Conservation (phyloP, 2,888 invertebrate genomes). For the Pyralis farinalis region DNA sequence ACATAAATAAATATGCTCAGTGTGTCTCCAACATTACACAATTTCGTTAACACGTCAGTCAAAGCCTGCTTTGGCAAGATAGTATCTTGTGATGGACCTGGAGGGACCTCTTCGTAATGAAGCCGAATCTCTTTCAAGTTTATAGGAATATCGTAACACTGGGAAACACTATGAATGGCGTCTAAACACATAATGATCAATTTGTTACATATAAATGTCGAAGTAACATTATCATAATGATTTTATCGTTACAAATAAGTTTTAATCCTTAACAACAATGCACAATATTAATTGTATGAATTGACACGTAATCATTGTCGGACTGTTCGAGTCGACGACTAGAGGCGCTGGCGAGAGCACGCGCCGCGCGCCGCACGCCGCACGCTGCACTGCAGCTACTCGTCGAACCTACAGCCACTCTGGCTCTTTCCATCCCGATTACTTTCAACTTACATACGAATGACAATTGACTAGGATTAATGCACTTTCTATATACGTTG, state of each 20-base stretch:
- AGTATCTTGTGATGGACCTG: constrained; percentile 3
- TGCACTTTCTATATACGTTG: constrained; percentile 55
- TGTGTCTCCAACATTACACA: constrained; percentile 29
- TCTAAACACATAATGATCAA: constrained; percentile 48
- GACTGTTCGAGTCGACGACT: constrained; percentile 23
- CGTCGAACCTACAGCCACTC: constrained; percentile 17
- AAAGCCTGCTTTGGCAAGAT: constrained; percentile 18
- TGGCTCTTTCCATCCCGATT: constrained; percentile 31
- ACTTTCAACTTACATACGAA: constrained; percentile 59
- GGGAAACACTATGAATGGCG: constrained; percentile 43
- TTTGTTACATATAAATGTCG: constrained; percentile 66
- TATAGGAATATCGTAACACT: constrained; percentile 21
- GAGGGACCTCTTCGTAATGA: no score
- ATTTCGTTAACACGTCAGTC: constrained; percentile 13
- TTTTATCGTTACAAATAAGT: constrained; percentile 68
- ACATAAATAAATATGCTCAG: constrained; percentile 54
- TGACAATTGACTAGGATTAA: constrained; percentile 78
- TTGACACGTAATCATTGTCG: constrained; percentile 70
- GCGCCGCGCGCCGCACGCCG: constrained; percentile 3
- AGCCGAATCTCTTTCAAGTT: no score
- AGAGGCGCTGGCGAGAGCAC: no score
- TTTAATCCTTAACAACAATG: constrained; percentile 70
- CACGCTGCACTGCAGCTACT: constrained; percentile 15
- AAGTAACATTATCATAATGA: constrained; percentile 68
- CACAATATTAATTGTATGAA: constrained; percentile 76